These are phyloP conservation scores for Amitus sp. DNA, from an alignment of 2,888 invertebrate species.

Conservation along the genomic window DNA sequence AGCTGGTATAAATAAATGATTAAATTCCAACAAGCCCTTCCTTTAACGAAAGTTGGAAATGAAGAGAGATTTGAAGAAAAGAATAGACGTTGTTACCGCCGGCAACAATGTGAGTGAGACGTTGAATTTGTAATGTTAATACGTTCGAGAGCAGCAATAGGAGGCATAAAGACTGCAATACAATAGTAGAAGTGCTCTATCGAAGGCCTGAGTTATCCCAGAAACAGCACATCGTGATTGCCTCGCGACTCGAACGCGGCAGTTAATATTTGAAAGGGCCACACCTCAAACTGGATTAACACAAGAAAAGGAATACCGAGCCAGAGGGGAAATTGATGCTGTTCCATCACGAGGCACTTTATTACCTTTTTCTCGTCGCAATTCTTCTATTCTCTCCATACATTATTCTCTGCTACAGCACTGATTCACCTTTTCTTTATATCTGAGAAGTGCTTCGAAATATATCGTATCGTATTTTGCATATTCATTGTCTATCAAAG, in stretches of 20 bases:
- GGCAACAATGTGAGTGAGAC: too few species aligned
- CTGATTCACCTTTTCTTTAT: too few species aligned
- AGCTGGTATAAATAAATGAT: too few species aligned
- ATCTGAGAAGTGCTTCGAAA: too few species aligned
- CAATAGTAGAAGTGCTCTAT: not conserved
- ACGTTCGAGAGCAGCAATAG: not conserved
- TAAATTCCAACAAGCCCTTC: not conserved
- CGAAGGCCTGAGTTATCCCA: not conserved
- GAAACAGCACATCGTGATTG: not conserved
- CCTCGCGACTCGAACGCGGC: not conserved
- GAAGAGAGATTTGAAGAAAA: not conserved
- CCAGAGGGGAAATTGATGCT: not conserved
- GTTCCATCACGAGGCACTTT: not conserved
- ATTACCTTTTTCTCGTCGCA: not conserved
- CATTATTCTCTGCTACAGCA: not conserved
- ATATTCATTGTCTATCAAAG: too few species aligned
- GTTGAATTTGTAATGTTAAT: not conserved
- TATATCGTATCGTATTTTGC: too few species aligned
- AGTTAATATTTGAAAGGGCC: constrained; percentile 1
- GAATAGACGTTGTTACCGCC: too few species aligned
- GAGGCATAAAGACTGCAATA: not conserved
- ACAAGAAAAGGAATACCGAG: not conserved
- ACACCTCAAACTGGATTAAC: not conserved
- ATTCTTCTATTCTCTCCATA: not conserved
- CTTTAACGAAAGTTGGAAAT: not conserved